phyloP scores from a whole-genome alignment of 2,797 vertebrate species.

The Choloepus didactylus region DNA sequence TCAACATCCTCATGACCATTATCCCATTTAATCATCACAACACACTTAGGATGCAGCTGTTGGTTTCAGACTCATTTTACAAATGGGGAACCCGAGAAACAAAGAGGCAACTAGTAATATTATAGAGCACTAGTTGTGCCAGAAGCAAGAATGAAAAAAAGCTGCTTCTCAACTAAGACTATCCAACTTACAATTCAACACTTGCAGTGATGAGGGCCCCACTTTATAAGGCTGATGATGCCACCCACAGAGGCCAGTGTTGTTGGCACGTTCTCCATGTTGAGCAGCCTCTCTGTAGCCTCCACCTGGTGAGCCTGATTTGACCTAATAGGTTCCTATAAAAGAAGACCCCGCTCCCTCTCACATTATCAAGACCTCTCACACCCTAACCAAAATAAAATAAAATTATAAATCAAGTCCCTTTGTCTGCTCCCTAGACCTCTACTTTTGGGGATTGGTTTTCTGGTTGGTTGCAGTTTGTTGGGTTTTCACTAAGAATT shows the following conservation, averaged over 20 bases:
- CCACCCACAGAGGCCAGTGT: not conserved
- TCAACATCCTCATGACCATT: too few relatives aligned
- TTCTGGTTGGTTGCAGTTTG: not conserved
- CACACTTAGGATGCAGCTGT: too few relatives aligned
- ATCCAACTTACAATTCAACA: too few relatives aligned
- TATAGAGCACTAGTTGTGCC: not conserved
- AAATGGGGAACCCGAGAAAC: too few relatives aligned
- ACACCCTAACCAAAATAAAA: not conserved
- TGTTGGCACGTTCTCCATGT: not conserved
- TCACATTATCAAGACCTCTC: not conserved
- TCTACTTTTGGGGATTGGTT: rapidly evolving
- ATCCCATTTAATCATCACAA: too few relatives aligned
- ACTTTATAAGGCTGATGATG: not conserved
- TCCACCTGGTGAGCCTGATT: not conserved
- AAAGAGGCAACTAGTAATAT: not conserved
- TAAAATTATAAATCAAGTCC: not conserved
- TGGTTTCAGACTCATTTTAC: too few relatives aligned
- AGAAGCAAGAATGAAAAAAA: not conserved
- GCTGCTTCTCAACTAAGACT: not conserved
- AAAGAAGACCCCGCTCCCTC: not conserved
- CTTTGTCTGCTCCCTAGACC: rapidly evolving
- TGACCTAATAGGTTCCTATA: not conserved
- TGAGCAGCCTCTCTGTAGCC: too few relatives aligned
- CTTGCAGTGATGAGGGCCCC: rapidly evolving
- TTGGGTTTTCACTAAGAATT: not conserved